These are phyloP conservation scores for Myiagra hebetior DNA, from an alignment of 2,113 vertebrate genomes.

Conservation along the genomic window DNA sequence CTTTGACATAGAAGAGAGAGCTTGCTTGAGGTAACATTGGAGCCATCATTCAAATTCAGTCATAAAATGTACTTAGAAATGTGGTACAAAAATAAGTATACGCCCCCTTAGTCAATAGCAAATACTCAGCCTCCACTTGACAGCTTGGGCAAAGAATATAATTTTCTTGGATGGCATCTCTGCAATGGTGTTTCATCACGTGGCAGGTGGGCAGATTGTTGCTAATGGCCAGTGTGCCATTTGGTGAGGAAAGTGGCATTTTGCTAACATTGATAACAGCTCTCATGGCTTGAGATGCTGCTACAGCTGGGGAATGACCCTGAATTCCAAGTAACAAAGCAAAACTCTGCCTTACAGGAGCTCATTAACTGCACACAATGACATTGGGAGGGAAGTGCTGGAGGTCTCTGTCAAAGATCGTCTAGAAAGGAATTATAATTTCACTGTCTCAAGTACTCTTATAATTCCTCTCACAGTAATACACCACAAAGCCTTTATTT, in stretches of 20 bases:
- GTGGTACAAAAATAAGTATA: not conserved
- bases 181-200: not conserved
- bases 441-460: not conserved
- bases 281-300: not conserved
- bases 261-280: not conserved
- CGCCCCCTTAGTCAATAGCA: not conserved
- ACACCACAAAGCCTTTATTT: not conserved
- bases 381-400: not conserved
- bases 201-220: not conserved
- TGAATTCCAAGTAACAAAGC: not conserved
- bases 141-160: not conserved
- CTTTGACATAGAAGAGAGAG: not conserved
- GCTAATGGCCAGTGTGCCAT: not conserved
- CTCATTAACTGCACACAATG: not conserved
- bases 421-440: not conserved
- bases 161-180: not conserved
- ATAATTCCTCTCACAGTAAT: not conserved
- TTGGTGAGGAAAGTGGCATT: not conserved
- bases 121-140: not conserved
- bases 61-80: not conserved
- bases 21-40: not conserved
- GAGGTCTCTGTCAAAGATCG: not conserved
- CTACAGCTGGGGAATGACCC: not conserved
- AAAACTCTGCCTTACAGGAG: not conserved
- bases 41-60: not conserved